Base-by-base conservation (phyloP, 1,140 invertebrate genomes). In the Meloidogyne exigua region DNA sequence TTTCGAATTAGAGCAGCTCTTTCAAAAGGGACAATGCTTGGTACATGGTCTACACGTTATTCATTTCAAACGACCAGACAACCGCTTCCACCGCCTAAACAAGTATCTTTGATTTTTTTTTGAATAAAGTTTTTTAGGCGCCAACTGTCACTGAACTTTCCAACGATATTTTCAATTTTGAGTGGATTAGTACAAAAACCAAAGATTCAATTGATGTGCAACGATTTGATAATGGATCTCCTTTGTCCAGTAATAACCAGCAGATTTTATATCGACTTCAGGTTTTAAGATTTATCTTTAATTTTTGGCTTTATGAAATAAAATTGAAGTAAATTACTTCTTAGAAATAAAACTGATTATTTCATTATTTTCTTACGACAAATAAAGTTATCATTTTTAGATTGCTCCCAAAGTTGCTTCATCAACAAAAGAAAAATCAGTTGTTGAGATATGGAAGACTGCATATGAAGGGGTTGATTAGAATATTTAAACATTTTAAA, bases 1-100 rank as follows among this genome's bases (percentile, higher is more conserved):
- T 85, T 85, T 77, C 76, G 85, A 36, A 86, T 85, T n/a, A 75
- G 84, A 21, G 79, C 83, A 5, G 57, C 82, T 2, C 66, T 80
- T 28, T 71, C 64, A 49, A 65, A 65, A 49, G 73, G 67, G n/a
- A 49, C 42, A 5, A 63, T 79, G 68, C 18, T 75, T 28, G 77
- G 77, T 3, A 49, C 21, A 18, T 79, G 77, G 77, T 79, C 68
- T 25, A 42, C 11, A 4, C 21, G 65, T 26, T 76, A 68, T 57
- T 23, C 66, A 12, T 80, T 81, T 44, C 39, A 82, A 36, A 82
- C 71, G 21, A 82, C 68, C 11, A 36, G 57, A 23, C 65, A 65
- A 49, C 83, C 68, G 80, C 86, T 36, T 42, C 63, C 21, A 74
- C 82, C 82, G 76, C 79, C 21, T 25, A 83, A 64, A 74, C 77